Conservation (phyloP, 2,797 vertebrate species). For the Champsocephalus gunnari region DNA sequence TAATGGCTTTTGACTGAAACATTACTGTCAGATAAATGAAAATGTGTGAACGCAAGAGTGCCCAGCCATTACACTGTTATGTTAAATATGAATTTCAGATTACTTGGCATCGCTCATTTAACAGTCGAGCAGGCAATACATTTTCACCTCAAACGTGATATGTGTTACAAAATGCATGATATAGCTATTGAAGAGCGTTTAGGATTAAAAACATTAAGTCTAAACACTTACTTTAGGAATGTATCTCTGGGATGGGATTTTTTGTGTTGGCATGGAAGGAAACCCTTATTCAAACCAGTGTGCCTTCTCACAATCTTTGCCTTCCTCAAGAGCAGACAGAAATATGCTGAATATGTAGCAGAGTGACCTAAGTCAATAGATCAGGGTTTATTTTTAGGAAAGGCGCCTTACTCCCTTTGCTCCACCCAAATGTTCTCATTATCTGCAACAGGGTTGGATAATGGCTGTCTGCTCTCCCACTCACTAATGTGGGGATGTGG, state of each 20-base stretch:
- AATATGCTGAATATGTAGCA: slow-evolving; percentile 81
- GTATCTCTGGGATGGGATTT: slow-evolving; percentile 38
- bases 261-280: neutral
- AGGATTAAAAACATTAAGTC: slow-evolving; percentile 12
- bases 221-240: slow-evolving; percentile 16
- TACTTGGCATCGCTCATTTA: slow-evolving; percentile 38
- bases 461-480: slow-evolving; percentile 19
- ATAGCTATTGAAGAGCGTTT: neutral
- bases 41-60: slow-evolving; percentile 35
- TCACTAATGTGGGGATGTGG: slow-evolving; percentile 12
- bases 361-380: slow-evolving; percentile 63
- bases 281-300: neutral
- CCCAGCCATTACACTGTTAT: slow-evolving; percentile 37
- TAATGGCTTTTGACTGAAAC: slow-evolving; percentile 60
- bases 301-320: slow-evolving; percentile 24
- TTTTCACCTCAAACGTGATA: slow-evolving; percentile 25
- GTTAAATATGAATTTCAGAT: slow-evolving; percentile 39
- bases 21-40: slow-evolving; percentile 49
- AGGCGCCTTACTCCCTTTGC: slow-evolving; percentile 32
- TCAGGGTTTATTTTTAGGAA: slow-evolving; percentile 76
- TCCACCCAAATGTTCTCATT: slow-evolving; percentile 58
- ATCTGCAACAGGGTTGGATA: slow-evolving; percentile 48
- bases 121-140: slow-evolving; percentile 8
- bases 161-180: slow-evolving; percentile 21
- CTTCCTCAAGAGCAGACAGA: slow-evolving; percentile 64